Evolutionary conservation across 2,888 invertebrate species (phyloP).

Genomic region (Tetranychus truncatus): DNA sequence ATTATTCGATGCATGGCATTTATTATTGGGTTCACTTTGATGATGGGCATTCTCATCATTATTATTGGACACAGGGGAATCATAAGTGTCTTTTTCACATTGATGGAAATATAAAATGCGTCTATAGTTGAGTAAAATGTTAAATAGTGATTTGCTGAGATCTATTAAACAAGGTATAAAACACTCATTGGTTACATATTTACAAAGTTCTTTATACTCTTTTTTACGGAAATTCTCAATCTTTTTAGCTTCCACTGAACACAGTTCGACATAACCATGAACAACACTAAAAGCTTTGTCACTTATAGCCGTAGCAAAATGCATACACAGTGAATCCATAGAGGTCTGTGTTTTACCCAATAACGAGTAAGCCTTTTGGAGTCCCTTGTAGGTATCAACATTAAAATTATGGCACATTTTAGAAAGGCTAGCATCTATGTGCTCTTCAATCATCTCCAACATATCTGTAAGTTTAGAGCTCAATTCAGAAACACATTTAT

Average conservation of each 20-base stretch:
- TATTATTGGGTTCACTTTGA: background rate
- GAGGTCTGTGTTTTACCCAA: slow-evolving; percentile 78
- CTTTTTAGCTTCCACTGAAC: slow-evolving; percentile 24
- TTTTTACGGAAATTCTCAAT: slow-evolving; percentile 36
- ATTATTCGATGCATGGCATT: slow-evolving; percentile 12
- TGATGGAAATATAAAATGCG: slow-evolving; percentile 58
- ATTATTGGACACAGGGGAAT: slow-evolving; percentile 2
- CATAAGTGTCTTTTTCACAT: slow-evolving; percentile 29
- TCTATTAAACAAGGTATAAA: slow-evolving; percentile 59
- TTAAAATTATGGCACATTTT: slow-evolving; percentile 38
- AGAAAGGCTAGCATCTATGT: slow-evolving; percentile 65
- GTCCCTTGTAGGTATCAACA: slow-evolving; percentile 51
- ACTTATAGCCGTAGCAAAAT: slow-evolving; percentile 74
- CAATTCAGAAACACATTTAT: slow-evolving; percentile 65
- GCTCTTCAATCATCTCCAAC: slow-evolving; percentile 70
- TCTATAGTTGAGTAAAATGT: slow-evolving; percentile 59
- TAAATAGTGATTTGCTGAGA: slow-evolving; percentile 66
- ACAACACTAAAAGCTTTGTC: slow-evolving; percentile 36
- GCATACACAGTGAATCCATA: slow-evolving; percentile 85
- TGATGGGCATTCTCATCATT: slow-evolving; percentile 11
- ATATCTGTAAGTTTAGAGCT: slow-evolving; percentile 73
- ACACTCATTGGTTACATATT: slow-evolving; percentile 40
- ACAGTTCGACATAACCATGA: slow-evolving; percentile 39
- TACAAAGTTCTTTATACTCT: slow-evolving; percentile 53
- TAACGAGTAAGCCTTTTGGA: slow-evolving; percentile 68